A percentile compares a stretch with the other conserved stretches of the same genome.
Conservation (phyloP, 2,888 invertebrate genomes). For the Leucania comma region DNA sequence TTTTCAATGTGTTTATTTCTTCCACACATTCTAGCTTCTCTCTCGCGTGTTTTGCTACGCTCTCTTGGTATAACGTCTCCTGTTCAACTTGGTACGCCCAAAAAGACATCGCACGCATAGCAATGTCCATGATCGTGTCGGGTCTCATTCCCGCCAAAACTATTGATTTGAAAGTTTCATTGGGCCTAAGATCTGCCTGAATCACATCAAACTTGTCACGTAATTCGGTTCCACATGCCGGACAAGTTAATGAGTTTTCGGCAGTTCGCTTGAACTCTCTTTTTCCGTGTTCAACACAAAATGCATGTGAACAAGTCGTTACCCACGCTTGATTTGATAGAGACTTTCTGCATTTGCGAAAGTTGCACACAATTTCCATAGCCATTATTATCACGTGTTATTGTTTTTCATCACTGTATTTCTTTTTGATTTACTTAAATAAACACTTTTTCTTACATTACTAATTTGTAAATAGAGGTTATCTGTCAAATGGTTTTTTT, state of each 20-base stretch:
- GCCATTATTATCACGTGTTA: conserved; percentile 37
- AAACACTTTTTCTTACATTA: conserved; percentile 21
- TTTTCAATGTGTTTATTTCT: conserved; percentile 84
- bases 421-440: conserved; percentile 1
- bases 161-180: conserved; percentile 89
- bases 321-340: conserved; percentile 88
- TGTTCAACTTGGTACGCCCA: conserved; percentile 90
- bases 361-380: conserved; percentile 88
- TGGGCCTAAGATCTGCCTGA: conserved; percentile 88
- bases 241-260: conserved; percentile 86
- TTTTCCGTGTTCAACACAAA: conserved; percentile 89
- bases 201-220: conserved; percentile 89
- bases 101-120: conserved; percentile 90
- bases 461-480: conserved; percentile 10
- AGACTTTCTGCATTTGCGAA: conserved; percentile 87
- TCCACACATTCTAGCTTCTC: conserved; percentile 87
- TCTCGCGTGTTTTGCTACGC: conserved; percentile 84
- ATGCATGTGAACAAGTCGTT: conserved; percentile 90
- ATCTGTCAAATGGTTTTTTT: conserved; percentile 22
- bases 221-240: conserved; percentile 88
- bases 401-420: conserved; percentile 25
- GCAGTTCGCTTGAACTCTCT: conserved; percentile 85
- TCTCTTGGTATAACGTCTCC: conserved; percentile 88
- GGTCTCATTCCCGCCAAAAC: conserved; percentile 89
- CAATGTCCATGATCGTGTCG: conserved; percentile 89